phyloP scores from a whole-genome alignment of 2,888 invertebrate genomes.

The Diarsia dahlii region DNA sequence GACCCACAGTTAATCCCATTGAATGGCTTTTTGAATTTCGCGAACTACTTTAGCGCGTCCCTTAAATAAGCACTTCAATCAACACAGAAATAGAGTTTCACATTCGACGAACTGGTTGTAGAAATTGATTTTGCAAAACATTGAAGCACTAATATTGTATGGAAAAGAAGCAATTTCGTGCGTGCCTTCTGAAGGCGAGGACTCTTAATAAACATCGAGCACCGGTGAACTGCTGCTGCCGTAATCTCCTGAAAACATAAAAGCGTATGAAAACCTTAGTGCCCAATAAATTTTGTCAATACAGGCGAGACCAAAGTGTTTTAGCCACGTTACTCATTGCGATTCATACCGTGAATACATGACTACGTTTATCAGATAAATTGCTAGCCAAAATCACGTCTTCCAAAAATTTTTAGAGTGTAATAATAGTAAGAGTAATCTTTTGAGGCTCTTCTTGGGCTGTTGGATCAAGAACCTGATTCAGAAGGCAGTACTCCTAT shows the following conservation, averaged over 20 bases:
- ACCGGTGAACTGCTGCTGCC: slow-evolving; percentile 76
- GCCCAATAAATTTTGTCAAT: slow-evolving; percentile 85
- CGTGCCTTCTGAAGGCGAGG: slow-evolving; percentile 75
- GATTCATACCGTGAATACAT: slow-evolving; percentile 9
- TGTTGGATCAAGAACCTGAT: too few species aligned
- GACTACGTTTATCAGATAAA: slow-evolving; percentile 13
- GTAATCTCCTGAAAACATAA: slow-evolving; percentile 85
- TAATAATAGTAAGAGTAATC: too few species aligned
- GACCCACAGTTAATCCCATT: too few species aligned
- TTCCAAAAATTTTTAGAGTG: background rate
- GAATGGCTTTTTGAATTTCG: background rate
- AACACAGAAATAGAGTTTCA: slow-evolving; percentile 34
- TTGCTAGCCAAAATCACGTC: slow-evolving; percentile 5
- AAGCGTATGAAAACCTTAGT: slow-evolving; percentile 86
- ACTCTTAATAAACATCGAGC: slow-evolving; percentile 79
- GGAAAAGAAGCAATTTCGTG: slow-evolving; percentile 76
- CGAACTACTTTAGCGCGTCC: background rate
- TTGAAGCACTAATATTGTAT: slow-evolving; percentile 75
- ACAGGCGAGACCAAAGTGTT: slow-evolving; percentile 75
- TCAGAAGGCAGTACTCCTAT: too few species aligned
- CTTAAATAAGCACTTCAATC: slow-evolving; percentile 9
- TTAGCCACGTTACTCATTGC: slow-evolving; percentile 53
- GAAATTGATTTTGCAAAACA: slow-evolving; percentile 71
- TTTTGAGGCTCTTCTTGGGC: too few species aligned
- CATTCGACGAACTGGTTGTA: slow-evolving; percentile 29